Percentiles rank a stretch among this genome's conserved stretches.
These are phyloP conservation scores for Drosophila anomelani DNA, from an alignment of 2,888 invertebrate genomes.

Conservation along the genomic window DNA sequence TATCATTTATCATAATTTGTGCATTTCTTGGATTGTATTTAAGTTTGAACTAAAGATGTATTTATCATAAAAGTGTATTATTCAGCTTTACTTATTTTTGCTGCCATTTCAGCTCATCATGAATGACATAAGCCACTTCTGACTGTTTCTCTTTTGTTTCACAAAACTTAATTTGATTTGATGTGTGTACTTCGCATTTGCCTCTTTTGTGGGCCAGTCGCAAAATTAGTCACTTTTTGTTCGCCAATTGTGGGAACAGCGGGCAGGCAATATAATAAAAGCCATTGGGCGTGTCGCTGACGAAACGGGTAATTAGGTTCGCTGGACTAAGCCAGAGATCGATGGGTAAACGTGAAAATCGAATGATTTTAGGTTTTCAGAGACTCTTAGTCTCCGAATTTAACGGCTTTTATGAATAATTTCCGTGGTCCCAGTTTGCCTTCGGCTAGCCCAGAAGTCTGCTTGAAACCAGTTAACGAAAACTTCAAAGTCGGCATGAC, in stretches of 20 bases:
- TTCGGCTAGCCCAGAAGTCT: constrained; percentile 23
- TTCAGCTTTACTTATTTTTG: not conserved
- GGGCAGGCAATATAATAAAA: constrained; percentile 1
- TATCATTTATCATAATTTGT: not conserved
- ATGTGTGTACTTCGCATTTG: constrained; percentile 18
- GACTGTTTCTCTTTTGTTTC: constrained; percentile 17
- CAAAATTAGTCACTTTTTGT: constrained; percentile 24
- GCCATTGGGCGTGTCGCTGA: constrained; percentile 26
- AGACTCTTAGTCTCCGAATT: not conserved
- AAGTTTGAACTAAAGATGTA: not conserved
- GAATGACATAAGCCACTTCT: constrained; percentile 29
- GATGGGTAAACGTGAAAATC: constrained; percentile 14
- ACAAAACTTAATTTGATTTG: constrained; percentile 29
- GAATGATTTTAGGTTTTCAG: constrained; percentile 9
- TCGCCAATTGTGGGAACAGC: constrained; percentile 5
- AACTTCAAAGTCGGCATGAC: constrained; percentile 29
- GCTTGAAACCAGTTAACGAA: constrained; percentile 28
- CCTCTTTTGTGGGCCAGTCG: constrained; percentile 33
- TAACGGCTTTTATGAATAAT: constrained; percentile 37
- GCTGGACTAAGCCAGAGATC: constrained; percentile 5
- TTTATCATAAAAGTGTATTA: not conserved
- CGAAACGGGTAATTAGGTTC: constrained; percentile 29
- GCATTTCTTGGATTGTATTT: not conserved
- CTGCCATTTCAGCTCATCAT: not conserved
- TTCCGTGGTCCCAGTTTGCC: constrained; percentile 29